These are phyloP conservation scores for Augochlorella aurata DNA, from an alignment of 2,888 invertebrate species.

Conservation along the genomic window DNA sequence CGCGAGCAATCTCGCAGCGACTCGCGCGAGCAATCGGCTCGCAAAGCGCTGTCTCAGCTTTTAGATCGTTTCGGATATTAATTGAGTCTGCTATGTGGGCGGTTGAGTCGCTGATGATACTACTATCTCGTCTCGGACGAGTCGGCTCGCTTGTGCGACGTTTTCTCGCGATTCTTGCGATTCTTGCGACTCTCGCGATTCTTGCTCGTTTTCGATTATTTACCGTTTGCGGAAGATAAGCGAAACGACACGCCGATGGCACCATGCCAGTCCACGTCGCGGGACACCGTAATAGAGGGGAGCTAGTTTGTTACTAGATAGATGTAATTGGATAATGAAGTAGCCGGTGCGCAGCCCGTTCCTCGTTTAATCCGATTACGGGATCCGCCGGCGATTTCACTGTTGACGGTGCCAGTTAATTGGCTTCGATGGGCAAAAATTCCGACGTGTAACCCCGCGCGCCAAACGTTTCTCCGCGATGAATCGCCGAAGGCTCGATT, in stretches of 20 bases:
- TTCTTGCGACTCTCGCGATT: neutral
- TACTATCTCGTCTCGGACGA: neutral
- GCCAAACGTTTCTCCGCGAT: neutral
- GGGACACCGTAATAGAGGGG: neutral
- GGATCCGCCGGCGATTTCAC: constrained; percentile 25
- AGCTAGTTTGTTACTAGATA: constrained; percentile 15
- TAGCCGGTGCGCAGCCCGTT: neutral
- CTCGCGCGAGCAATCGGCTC: constrained; percentile 11
- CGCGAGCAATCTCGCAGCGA: constrained; percentile 14
- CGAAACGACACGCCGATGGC: neutral
- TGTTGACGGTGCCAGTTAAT: constrained; percentile 26
- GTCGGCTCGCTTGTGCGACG: neutral
- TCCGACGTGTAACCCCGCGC: neutral
- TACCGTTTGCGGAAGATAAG: neutral
- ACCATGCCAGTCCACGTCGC: neutral
- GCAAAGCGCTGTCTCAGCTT: constrained; percentile 7
- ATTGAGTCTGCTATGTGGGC: constrained; percentile 34
- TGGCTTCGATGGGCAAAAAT: constrained; percentile 35
- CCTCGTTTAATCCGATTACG: constrained; percentile 37
- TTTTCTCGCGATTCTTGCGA: neutral
- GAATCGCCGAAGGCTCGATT: constrained; percentile 38
- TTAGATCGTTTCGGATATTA: constrained; percentile 30
- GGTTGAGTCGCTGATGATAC: neutral
- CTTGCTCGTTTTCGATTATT: neutral
- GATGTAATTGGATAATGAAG: constrained; percentile 45